phyloP scores from a whole-genome alignment of 2,888 invertebrate species.

The Drosophila atripex region DNA sequence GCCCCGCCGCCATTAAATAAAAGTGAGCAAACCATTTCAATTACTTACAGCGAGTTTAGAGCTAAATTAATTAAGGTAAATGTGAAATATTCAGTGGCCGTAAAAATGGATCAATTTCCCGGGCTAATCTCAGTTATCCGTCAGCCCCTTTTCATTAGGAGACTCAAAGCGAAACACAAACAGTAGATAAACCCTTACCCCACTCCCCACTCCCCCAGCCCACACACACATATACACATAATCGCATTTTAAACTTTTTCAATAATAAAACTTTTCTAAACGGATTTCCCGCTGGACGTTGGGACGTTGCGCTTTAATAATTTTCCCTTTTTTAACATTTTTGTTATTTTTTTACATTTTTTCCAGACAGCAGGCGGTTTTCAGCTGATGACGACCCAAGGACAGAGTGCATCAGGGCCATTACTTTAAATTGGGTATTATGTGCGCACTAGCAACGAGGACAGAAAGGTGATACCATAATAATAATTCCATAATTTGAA shows the following conservation, averaged over 20 bases:
- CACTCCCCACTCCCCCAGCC: not conserved
- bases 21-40: conserved; percentile 4
- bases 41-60: conserved; percentile 6
- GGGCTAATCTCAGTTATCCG: conserved; percentile 25
- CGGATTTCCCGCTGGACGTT: conserved; percentile 77
- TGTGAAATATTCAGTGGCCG: conserved; percentile 11
- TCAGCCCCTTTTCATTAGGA: conserved; percentile 11
- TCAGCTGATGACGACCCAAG: conserved; percentile 54
- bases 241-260: conserved; percentile 79
- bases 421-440: conserved; percentile 79
- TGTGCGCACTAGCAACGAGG: conserved; percentile 64
- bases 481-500: not conserved
- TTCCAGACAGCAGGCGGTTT: conserved; percentile 52
- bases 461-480: conserved; percentile 56
- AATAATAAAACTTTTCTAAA: conserved; percentile 76
- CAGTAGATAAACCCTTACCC: conserved; percentile 7
- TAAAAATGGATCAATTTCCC: conserved; percentile 28
- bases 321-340: conserved; percentile 54
- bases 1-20: conserved; percentile 33
- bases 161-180: conserved; percentile 26
- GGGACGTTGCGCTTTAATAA: conserved; percentile 73
- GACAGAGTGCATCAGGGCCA: conserved; percentile 64
- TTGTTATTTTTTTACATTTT: conserved; percentile 30
- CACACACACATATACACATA: conserved; percentile 63
- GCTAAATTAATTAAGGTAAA: conserved; percentile 37